A percentile compares a stretch with the other conserved stretches of the same genome.
Evolutionary conservation across 1,140 invertebrate species (phyloP).

Genomic region (Procambarus virginalis): DNA sequence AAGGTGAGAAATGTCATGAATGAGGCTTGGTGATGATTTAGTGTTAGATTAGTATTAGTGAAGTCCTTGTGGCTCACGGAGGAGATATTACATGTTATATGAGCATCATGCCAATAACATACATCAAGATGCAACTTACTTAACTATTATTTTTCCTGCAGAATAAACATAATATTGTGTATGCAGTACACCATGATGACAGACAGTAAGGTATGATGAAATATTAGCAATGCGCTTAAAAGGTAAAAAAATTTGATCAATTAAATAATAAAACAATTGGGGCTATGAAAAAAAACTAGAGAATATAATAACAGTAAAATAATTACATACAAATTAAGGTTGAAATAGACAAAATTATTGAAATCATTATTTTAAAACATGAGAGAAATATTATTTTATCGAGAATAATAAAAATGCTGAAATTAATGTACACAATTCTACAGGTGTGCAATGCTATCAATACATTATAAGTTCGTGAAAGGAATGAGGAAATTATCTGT

Average conservation of each 20-base stretch:
- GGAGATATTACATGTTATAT: too few species aligned
- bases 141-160: background rate
- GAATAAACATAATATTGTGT: background rate
- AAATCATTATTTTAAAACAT: too few species aligned
- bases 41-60: too few species aligned
- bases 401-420: too few species aligned
- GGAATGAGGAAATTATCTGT: too few species aligned
- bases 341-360: too few species aligned
- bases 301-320: slow-evolving; percentile 41
- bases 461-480: too few species aligned
- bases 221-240: background rate
- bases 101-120: background rate
- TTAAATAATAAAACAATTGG: slow-evolving; percentile 38
- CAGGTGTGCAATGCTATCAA: too few species aligned
- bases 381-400: too few species aligned
- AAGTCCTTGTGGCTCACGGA: too few species aligned
- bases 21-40: too few species aligned
- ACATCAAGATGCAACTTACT: background rate
- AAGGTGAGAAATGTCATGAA: background rate
- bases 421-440: too few species aligned
- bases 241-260: background rate
- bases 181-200: background rate
- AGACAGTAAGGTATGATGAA: background rate
- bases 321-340: background rate
- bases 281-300: slow-evolving; percentile 66